A percentile compares a stretch with the other conserved stretches of the same genome.
Evolutionary conservation across 2,113 vertebrate species (phyloP).

Genomic region (Sylvietta virens): DNA sequence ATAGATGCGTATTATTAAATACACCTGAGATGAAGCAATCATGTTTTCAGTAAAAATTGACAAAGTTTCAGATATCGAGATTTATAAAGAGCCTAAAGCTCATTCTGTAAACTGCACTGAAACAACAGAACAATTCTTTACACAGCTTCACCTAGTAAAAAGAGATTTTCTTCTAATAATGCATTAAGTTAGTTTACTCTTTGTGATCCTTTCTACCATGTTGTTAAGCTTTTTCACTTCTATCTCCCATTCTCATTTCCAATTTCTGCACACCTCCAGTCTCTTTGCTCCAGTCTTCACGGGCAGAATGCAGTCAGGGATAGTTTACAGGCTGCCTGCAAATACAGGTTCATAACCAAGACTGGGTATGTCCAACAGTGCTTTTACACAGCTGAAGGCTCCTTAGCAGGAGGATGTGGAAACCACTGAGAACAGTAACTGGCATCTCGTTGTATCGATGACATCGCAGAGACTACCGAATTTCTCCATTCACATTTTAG

Average conservation of each 20-base stretch:
- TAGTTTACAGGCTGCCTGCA: neutral
- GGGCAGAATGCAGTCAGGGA: neutral
- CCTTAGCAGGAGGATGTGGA: conserved; percentile 31
- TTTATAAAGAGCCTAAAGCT: conserved; percentile 24
- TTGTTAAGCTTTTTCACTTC: neutral
- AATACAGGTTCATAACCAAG: conserved; percentile 40
- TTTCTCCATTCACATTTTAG: conserved; percentile 71
- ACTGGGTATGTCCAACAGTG: conserved; percentile 17
- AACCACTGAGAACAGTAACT: conserved; percentile 46
- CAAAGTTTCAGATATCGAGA: neutral
- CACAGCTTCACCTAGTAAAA: conserved; percentile 22
- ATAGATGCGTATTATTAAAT: conserved; percentile 24
- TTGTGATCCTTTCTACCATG: neutral
- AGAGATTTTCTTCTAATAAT: conserved; percentile 57
- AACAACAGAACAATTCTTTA: neutral
- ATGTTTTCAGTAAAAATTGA: conserved; percentile 25
- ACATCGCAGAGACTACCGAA: conserved; percentile 39
- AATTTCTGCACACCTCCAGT: neutral
- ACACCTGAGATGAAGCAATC: conserved; percentile 66
- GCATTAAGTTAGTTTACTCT: conserved; percentile 57
- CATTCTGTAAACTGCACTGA: conserved; percentile 33
- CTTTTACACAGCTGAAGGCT: conserved; percentile 42
- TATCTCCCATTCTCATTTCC: neutral
- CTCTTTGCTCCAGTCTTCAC: conserved; percentile 15
- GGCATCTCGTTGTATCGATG: conserved; percentile 16